Evolutionary conservation across 2,888 invertebrate genomes (phyloP).

Genomic region (Cylindroiulus punctatus): DNA sequence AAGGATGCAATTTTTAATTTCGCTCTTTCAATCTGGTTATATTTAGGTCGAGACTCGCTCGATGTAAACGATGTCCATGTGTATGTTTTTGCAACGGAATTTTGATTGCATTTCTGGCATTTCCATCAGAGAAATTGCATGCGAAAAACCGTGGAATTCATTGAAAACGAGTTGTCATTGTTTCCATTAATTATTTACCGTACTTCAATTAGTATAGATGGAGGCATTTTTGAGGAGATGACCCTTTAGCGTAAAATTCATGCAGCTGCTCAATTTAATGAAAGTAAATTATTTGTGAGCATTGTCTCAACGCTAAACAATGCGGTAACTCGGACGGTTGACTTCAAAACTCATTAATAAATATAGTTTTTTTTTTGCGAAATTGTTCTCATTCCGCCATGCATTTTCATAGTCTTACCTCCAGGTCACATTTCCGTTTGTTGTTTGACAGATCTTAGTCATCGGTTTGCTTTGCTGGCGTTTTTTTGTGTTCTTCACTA

Average conservation of each 20-base stretch:
- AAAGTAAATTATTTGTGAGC: neutral
- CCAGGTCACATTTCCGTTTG: neutral
- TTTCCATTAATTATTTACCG: neutral
- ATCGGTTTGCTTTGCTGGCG: neutral
- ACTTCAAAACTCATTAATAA: slow-evolving; percentile 12
- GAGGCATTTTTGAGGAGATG: neutral
- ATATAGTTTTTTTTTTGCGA: neutral
- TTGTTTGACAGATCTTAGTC: neutral
- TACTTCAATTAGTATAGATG: neutral
- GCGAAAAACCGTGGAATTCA: neutral
- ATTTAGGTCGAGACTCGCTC: slow-evolving; percentile 12
- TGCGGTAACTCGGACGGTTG: too few relatives aligned
- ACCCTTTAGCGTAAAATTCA: neutral
- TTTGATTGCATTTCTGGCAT: neutral
- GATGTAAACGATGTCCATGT: neutral
- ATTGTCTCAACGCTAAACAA: neutral
- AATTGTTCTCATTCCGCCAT: neutral
- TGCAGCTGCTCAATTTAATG: neutral
- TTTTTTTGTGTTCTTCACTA: too few relatives aligned
- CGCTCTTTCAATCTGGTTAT: neutral
- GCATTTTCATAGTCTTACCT: neutral
- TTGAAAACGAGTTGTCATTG: neutral
- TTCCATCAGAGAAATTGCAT: neutral
- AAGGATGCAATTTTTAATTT: slow-evolving; percentile 24
- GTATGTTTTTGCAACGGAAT: neutral